Evolutionary conservation across 2,797 vertebrate species (phyloP).

Genomic region (Sebastes flavidus): DNA sequence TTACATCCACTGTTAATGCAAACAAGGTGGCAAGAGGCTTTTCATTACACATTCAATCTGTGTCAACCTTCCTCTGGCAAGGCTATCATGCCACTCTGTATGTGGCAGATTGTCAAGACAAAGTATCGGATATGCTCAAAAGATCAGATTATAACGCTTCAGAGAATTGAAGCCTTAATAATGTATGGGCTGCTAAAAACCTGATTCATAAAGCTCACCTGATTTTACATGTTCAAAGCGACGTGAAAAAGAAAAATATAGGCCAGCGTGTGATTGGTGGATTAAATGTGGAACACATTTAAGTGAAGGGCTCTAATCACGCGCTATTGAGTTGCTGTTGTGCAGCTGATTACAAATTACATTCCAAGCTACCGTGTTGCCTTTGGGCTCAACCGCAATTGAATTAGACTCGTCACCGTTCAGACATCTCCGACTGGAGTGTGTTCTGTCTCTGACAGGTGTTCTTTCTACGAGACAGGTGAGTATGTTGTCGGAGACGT

Average conservation of each 20-base stretch:
- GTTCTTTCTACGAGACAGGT: slow-evolving; percentile 34
- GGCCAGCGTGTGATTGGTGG: slow-evolving; percentile 39
- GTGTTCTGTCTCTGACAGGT: slow-evolving; percentile 34
- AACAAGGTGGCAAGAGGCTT: slow-evolving; percentile 19
- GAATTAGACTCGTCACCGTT: slow-evolving; percentile 58
- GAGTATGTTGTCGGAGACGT: slow-evolving; percentile 13
- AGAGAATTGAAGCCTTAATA: neutral
- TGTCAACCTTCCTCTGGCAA: slow-evolving; percentile 12
- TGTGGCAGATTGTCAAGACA: neutral
- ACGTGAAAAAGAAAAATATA: slow-evolving; percentile 9
- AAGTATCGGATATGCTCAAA: neutral
- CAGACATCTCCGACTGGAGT: slow-evolving; percentile 37
- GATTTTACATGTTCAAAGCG: slow-evolving; percentile 1
- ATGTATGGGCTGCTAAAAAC: neutral
- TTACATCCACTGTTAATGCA: slow-evolving; percentile 15
- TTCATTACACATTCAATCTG: neutral
- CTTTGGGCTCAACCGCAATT: slow-evolving; percentile 57
- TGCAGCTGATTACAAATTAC: slow-evolving; percentile 70
- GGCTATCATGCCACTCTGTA: neutral
- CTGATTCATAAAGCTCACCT: neutral
- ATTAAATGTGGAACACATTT: slow-evolving; percentile 43
- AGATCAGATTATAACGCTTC: neutral
- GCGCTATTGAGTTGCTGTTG: slow-evolving; percentile 67
- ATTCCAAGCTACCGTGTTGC: slow-evolving; percentile 46
- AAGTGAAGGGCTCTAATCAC: slow-evolving; percentile 64